These are phyloP conservation scores for Seira musarum DNA, from an alignment of 2,888 invertebrate species.

Conservation along the genomic window DNA sequence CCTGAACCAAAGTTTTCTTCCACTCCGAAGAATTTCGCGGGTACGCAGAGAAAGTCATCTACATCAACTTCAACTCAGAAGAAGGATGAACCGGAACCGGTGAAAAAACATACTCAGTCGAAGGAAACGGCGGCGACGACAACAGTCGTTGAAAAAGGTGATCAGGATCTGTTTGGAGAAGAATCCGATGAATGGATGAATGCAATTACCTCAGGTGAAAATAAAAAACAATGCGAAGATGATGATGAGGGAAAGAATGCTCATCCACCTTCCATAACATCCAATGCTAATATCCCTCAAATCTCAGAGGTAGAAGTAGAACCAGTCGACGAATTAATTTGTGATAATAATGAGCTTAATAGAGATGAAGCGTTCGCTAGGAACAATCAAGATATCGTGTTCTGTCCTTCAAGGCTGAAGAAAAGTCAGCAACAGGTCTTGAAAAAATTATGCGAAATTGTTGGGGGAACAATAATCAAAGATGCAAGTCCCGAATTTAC, in stretches of 20 bases:
- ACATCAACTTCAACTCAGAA: neutral
- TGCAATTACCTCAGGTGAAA: too few relatives aligned
- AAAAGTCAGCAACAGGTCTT: constrained; percentile 46
- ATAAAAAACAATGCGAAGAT: too few relatives aligned
- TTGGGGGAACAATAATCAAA: constrained; percentile 51
- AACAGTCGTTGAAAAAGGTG: too few relatives aligned
- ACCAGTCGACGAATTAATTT: neutral
- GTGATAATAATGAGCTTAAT: neutral
- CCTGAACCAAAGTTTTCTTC: neutral
- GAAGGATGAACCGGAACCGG: too few relatives aligned
- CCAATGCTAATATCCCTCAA: too few relatives aligned
- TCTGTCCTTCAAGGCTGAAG: constrained; percentile 64
- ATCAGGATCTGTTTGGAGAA: too few relatives aligned
- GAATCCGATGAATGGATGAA: too few relatives aligned
- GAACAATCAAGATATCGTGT: constrained; percentile 28
- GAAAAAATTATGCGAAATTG: constrained; percentile 52
- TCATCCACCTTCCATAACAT: too few relatives aligned
- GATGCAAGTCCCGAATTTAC: constrained; percentile 61
- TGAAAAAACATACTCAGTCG: too few relatives aligned
- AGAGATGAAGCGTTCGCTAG: neutral
- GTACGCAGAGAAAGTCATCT: neutral
- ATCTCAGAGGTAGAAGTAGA: neutral
- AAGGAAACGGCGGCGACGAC: too few relatives aligned
- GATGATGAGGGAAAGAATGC: too few relatives aligned
- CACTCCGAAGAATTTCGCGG: neutral